Base-by-base conservation (phyloP, 1,140 invertebrate species). In the Sinella curviseta region DNA sequence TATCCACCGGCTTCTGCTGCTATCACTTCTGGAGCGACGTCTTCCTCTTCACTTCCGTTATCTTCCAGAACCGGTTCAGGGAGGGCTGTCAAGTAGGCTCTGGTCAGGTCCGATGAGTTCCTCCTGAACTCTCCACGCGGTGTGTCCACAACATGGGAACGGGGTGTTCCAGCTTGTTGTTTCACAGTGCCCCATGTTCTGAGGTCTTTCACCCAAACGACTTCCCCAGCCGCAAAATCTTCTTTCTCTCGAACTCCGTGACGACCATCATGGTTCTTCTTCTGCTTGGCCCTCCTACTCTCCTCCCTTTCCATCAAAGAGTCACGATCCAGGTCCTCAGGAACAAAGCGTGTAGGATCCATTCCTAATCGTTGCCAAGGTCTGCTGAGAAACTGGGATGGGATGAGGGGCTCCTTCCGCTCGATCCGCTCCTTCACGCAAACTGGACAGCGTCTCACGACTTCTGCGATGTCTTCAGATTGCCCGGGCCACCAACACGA, bases 131-230 rank as follows among this genome's bases (percentile, higher is more conserved):
- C n/a, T n/a, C n/a, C n/a, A n/a, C n/a, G n/a, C n/a, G 75, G 2
- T 65, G 81, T 82, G 34, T 74, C 24, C 8, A 83, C 78, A 1
- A 57, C 24, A 60, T 78, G 81, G 0, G 81, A 83, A 16, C 78
- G 82, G 1, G 81, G 81, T 24, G 34, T 2, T 17, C 28, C 26
- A 28, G 34, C 31, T 17, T n/a, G 57, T 54, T 55, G 12, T 0
- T n/a, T 60, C n/a, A 82, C 74, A 20, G 24, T 76, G 24, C 82
- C 82, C 26, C 81, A 80, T 0, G 26, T 55, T 16, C 79, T 55
- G n/a, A n/a, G n/a, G n/a, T n/a, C n/a, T n/a, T n/a, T n/a, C n/a
- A n/a, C n/a, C n/a, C n/a, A n/a, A n/a, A 83, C 82, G 28, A 14
- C 30, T 35, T 83, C 79, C 0, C 36, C 28, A 77, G 67, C 34